Conservation (phyloP, 2,113 vertebrate species). For the Thinocorus orbignyianus region DNA sequence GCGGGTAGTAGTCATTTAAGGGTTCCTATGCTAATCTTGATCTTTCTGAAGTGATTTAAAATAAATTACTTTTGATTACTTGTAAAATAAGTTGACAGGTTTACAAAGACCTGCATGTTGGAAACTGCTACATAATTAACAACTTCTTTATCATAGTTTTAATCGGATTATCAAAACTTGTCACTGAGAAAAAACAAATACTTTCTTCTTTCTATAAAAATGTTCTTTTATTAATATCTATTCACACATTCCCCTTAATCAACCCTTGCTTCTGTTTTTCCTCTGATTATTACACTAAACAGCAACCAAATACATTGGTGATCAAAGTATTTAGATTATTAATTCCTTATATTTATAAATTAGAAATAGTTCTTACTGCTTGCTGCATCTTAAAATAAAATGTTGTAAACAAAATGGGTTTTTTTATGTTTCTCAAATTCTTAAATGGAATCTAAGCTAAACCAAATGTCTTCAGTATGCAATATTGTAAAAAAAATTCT, state of each 20-base stretch:
- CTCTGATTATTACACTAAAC: not conserved
- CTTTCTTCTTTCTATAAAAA: too few relatives aligned
- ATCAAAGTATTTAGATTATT: not conserved
- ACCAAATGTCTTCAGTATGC: not conserved
- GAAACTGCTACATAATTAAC: not conserved
- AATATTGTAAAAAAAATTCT: not conserved
- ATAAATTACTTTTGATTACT: not conserved
- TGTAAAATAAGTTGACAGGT: not conserved
- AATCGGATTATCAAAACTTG: not conserved
- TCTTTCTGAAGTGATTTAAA: not conserved
- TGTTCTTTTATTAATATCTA: too few relatives aligned
- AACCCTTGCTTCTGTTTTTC: not conserved
- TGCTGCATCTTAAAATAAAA: not conserved
- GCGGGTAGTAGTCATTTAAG: not conserved
- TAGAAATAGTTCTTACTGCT: not conserved
- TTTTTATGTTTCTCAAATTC: not conserved
- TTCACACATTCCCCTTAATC: too few relatives aligned
- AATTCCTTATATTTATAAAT: not conserved
- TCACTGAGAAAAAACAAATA: too few relatives aligned
- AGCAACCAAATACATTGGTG: not conserved
- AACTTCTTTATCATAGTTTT: not conserved
- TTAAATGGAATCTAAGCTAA: not conserved
- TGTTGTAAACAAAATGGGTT: not conserved
- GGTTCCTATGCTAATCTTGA: not conserved
- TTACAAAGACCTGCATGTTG: not conserved